phyloP scores from a whole-genome alignment of 1,140 invertebrate genomes.

The Grapholita molesta region DNA sequence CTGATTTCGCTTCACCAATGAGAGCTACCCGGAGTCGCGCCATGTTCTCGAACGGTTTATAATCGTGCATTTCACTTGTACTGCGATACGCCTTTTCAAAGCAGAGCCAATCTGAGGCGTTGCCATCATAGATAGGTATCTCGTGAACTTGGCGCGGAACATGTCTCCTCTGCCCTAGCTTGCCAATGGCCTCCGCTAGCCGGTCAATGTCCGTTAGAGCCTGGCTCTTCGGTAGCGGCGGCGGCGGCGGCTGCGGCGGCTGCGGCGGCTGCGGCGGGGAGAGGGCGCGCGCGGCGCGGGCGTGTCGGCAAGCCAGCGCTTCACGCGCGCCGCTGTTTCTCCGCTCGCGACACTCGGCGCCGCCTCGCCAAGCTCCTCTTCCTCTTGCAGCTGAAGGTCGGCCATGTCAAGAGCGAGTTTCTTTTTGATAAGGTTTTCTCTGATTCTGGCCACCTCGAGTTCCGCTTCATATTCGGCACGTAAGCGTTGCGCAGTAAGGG shows the following conservation, averaged over 20 bases:
- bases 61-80: background rate
- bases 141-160: background rate
- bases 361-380: background rate
- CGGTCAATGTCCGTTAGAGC: background rate
- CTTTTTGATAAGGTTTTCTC: background rate
- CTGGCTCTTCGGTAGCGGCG: no score
- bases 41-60: background rate
- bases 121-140: background rate
- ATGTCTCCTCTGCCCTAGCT: background rate
- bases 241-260: no score
- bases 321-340: background rate
- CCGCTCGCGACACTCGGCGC: background rate
- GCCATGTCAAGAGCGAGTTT: background rate
- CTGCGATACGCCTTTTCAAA: background rate
- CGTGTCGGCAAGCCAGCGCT: background rate
- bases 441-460: background rate
- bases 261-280: no score
- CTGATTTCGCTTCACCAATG: background rate
- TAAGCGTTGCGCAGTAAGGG: background rate
- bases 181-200: background rate
- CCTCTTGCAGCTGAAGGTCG: background rate
- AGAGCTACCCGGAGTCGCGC: background rate
- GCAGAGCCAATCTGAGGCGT: background rate
- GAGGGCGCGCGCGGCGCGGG: no score
- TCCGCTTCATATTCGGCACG: background rate